Evolutionary conservation across 2,888 invertebrate species (phyloP).

Genomic region (Rhingia campestris): DNA sequence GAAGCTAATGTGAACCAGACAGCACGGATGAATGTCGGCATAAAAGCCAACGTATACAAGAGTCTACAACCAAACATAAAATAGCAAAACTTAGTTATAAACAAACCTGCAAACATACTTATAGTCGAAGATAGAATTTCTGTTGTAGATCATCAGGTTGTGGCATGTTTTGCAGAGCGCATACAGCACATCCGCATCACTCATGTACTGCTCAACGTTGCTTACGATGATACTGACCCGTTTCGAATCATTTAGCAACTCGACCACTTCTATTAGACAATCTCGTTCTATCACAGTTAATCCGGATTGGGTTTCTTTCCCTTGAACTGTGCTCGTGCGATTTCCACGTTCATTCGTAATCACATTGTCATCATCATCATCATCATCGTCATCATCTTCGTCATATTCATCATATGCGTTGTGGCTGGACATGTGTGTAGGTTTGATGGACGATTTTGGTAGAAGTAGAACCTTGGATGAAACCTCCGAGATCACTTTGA

Average conservation of each 20-base stretch:
- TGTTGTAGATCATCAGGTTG: conserved; percentile 91
- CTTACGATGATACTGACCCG: conserved; percentile 84
- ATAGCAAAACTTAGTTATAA: background rate
- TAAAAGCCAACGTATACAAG: conserved; percentile 91
- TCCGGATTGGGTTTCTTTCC: conserved; percentile 28
- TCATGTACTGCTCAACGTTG: conserved; percentile 81
- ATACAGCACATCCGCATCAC: conserved; percentile 85
- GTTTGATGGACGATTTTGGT: conserved; percentile 79
- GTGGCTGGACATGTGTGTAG: conserved; percentile 74
- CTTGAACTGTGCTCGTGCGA: conserved; percentile 51
- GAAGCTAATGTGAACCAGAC: conserved; percentile 86
- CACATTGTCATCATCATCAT: conserved; percentile 75
- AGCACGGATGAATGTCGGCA: conserved; percentile 89
- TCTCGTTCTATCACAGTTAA: conserved; percentile 79
- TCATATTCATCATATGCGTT: conserved; percentile 77
- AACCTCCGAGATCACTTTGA: conserved; percentile 81
- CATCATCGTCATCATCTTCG: conserved; percentile 79
- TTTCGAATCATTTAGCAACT: conserved; percentile 86
- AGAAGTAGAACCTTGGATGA: conserved; percentile 80
- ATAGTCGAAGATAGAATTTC: conserved; percentile 92
- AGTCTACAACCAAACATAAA: conserved; percentile 83
- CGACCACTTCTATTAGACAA: conserved; percentile 83
- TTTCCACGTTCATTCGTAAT: conserved; percentile 78
- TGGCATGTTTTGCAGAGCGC: conserved; percentile 91
- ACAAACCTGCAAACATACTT: conserved; percentile 84